Evolutionary conservation across 2,888 invertebrate genomes (phyloP).

Genomic region (Pseudococcus jackbeardsleyi): DNA sequence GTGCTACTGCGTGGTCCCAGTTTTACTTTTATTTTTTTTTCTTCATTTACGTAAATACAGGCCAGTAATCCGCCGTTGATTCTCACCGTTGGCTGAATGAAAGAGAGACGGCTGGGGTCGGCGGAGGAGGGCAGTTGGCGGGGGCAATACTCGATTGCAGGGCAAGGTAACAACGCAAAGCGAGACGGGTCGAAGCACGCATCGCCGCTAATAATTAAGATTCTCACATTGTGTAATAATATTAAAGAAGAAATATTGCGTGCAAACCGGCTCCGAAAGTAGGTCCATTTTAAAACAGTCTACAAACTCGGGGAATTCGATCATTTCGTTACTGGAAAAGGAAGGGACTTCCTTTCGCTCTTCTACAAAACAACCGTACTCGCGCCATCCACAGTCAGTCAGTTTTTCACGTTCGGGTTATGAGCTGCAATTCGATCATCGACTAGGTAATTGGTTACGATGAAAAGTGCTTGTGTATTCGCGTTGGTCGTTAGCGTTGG

Average conservation of each 20-base stretch:
- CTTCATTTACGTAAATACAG: constrained; percentile 51
- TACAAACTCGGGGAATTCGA: constrained; percentile 62
- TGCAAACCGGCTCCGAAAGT: constrained; percentile 65
- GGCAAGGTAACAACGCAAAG: constrained; percentile 60
- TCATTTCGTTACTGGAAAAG: constrained; percentile 58
- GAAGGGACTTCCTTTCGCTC: constrained; percentile 62
- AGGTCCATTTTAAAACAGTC: constrained; percentile 63
- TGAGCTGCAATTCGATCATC: constrained; percentile 12
- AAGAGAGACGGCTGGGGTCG: background rate
- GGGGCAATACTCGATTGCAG: constrained; percentile 57
- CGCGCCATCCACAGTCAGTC: constrained; percentile 56
- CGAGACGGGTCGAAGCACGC: constrained; percentile 64
- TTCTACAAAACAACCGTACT: constrained; percentile 65
- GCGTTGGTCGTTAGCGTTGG: constrained; percentile 46
- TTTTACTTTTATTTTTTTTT: constrained; percentile 46
- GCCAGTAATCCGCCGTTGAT: background rate
- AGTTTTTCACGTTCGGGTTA: constrained; percentile 54
- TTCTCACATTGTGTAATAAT: constrained; percentile 64
- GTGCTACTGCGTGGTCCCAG: constrained; percentile 54
- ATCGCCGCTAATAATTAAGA: constrained; percentile 62
- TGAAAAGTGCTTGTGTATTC: constrained; percentile 59
- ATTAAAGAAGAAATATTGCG: constrained; percentile 63
- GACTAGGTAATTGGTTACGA: background rate
- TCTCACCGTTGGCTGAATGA: constrained; percentile 16
- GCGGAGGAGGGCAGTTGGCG: constrained; percentile 31